These are phyloP conservation scores for Orientallactaga sibirica DNA, from an alignment of 2,797 vertebrate genomes.

Conservation along the genomic window DNA sequence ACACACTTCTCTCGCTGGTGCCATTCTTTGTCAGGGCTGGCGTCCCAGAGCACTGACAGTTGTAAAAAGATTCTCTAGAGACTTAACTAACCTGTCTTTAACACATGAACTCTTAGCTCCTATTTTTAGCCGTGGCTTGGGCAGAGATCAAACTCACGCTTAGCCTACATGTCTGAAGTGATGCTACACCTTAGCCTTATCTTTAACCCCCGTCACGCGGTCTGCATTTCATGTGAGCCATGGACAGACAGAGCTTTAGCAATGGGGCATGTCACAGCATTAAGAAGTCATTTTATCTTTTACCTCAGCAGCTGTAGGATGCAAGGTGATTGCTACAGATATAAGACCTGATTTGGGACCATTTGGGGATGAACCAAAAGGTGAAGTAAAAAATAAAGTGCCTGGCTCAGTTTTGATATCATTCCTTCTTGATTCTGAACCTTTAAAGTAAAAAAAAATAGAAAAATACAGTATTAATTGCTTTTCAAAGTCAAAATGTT, in stretches of 20 bases:
- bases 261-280: fast-evolving
- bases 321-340: constrained; percentile 98
- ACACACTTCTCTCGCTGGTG: background rate
- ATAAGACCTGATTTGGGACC: constrained; percentile 96
- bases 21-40: background rate
- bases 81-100: background rate
- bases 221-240: fast-evolving
- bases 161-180: background rate
- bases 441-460: constrained; percentile 84
- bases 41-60: background rate
- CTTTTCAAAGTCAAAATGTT: background rate
- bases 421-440: constrained; percentile 93
- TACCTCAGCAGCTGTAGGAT: constrained; percentile 98
- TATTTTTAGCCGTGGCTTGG: background rate
- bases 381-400: constrained; percentile 92
- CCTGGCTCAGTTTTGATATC: constrained; percentile 95
- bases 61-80: background rate
- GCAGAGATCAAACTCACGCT: background rate
- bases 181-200: fast-evolving
- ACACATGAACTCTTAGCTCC: too few relatives aligned
- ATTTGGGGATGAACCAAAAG: constrained; percentile 91
- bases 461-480: background rate
- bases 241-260: background rate
- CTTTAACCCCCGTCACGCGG: background rate
- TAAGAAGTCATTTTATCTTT: constrained; percentile 67